Evolutionary conservation across 2,797 vertebrate species (phyloP), one percentile per base, ranked within the genome.

Genomic region (Meriones psammophilus): DNA sequence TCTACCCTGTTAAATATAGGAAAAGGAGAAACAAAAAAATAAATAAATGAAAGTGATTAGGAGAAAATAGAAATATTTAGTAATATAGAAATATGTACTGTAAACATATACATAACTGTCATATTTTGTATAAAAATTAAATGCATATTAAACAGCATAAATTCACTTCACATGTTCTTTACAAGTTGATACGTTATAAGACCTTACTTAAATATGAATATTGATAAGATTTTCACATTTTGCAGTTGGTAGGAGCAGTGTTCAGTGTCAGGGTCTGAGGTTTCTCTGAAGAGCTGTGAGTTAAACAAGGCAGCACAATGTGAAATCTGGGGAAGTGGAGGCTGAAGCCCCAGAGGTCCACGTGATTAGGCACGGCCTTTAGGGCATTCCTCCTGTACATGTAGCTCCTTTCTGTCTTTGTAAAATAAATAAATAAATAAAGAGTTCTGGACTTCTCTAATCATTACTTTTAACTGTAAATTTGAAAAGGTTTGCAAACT

Each of bases 351-450:
- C 97, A 97, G 98, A 95, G 46, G 69, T 90, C 62, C 88, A 97
- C 98, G 98, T 98, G 97, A 98, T 98, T 98, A 98, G 97, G 96
- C 98, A 98, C 98, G 5, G 76, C 88, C 10, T 92, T 97, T 97
- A 87, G 93, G 95, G 56, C 89, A 56, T 54, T 96, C 80, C 77
- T 94, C 80, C 94, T 96, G 66, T 87, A 68, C 77, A 90, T 62
- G 42, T 80, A 96, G 86, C 94, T 95, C 54, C 74, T 88, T 79
- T 98, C 92, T 97, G 83, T 90, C 95, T 97, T 98, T 98, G 81
- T 97, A 78, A 80, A 95, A 96, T 50, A 94, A 98, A 50, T 50
- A 50, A 97, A 98, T 98, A 97, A 95, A 97, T 98, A 98, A 95
- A 97, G 98, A 98, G 94, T 95, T 97, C 89, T 97, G 95, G 97